Evolutionary conservation across 2,797 vertebrate species (phyloP).

Genomic region (Alosa sapidissima): DNA sequence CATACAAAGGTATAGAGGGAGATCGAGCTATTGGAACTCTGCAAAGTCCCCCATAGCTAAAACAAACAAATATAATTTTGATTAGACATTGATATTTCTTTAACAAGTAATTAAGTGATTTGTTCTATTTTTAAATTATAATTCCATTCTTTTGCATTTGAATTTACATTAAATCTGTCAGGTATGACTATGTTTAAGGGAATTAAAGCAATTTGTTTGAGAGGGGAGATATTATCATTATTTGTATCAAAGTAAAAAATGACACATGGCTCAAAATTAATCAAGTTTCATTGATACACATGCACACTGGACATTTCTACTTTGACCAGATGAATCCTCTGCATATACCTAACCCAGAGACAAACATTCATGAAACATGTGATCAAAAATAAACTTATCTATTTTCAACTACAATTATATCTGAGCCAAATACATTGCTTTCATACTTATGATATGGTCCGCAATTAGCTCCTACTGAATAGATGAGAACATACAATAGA

Average conservation of each 20-base stretch:
- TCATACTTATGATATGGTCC: background rate
- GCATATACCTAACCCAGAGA: background rate
- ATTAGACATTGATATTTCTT: background rate
- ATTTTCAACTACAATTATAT: background rate
- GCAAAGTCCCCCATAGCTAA: background rate
- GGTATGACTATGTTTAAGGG: background rate
- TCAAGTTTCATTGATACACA: background rate
- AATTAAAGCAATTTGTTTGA: background rate
- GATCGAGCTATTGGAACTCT: background rate
- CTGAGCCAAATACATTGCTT: background rate
- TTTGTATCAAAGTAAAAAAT: background rate
- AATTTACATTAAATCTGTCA: background rate
- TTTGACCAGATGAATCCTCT: background rate
- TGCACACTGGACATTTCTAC: background rate
- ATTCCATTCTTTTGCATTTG: background rate
- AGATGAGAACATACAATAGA: background rate
- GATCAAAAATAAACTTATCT: background rate
- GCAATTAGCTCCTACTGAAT: background rate
- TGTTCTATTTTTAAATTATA: background rate
- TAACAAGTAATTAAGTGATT: background rate
- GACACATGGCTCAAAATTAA: background rate
- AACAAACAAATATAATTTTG: background rate
- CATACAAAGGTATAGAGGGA: background rate
- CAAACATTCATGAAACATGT: background rate
- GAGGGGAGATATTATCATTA: background rate